Conservation (phyloP, 2,113 vertebrate species). For the Apodemus sylvaticus region DNA sequence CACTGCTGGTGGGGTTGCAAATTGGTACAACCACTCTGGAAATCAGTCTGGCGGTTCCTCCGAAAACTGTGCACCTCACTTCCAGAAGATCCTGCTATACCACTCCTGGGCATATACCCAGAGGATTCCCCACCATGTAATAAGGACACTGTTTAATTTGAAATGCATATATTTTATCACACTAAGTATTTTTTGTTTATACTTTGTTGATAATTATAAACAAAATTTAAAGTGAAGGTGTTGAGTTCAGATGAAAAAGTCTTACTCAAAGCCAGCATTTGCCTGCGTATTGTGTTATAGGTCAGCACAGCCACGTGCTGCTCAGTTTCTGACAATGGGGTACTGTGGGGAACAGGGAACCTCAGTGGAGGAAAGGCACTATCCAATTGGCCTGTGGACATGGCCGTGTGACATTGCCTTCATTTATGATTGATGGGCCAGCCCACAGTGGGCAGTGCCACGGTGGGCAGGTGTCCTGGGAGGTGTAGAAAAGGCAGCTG, state of each 20-base stretch:
- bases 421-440: not conserved
- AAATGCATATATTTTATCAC: not conserved
- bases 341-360: not conserved
- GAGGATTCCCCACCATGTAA: too few relatives aligned
- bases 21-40: too few relatives aligned
- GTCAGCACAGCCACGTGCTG: not conserved
- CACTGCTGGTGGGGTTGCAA: too few relatives aligned
- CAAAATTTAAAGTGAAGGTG: not conserved
- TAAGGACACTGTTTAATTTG: not conserved
- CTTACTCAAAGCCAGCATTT: not conserved
- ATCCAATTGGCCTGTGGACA: not conserved
- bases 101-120: too few relatives aligned
- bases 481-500: not conserved
- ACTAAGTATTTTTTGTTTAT: not conserved
- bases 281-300: not conserved
- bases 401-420: not conserved
- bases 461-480: not conserved
- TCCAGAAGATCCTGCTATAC: too few relatives aligned
- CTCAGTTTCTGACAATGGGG: not conserved
- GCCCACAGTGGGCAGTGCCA: not conserved
- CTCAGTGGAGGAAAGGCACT: not conserved
- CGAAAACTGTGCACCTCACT: too few relatives aligned
- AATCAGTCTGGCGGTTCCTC: too few relatives aligned
- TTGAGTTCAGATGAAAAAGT: not conserved
- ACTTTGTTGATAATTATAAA: conserved; percentile 16